Base-by-base conservation (phyloP, 2,113 vertebrate species). In the Grallaria varia region DNA sequence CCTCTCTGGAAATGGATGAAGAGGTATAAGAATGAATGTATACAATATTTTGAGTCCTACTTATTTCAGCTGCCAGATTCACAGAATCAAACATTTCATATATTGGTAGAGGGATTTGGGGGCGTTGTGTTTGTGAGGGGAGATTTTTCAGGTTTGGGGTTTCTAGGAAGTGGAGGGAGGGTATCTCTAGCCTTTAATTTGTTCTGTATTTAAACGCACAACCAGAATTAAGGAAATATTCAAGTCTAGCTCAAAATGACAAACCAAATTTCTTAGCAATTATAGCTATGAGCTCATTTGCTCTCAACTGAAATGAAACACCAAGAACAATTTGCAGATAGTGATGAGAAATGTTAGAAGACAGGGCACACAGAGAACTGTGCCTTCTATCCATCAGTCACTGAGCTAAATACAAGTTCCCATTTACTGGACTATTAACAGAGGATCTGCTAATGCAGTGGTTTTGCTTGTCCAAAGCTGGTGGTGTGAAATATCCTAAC, bases 81-180 rank as follows among this genome's bases (percentile, higher is more conserved):
- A 47, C 27, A 42, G 47, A 59, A 87, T 24, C 23, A 87, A 40
- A 30, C 1, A 27, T 28, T 67, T 58, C 23, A 45, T 39, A 63
- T 11, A 30, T 4, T 37, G 35, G 15, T 10, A 35, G 11, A 64
- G 18, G 23, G 3, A 2, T 13, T 33, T 22, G 9, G 4, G 6
- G 2, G 4, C 31, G 17, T 74, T 31, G 8, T 63, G 17, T 42
- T n/a, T 49, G 6, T 9, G 37, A 30, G 11, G 3, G 20, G 33
- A 14, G 4, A 1, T 3, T 44, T 79, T 69, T 59, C 6, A 47
- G 9, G 18, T 66, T 58, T 1, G 22, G 8, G 5, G 2, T 22
- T 80, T 80, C 49, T 74, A 28, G 5, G 3, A 5, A 8, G 2
- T 6, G 33, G 17, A 9, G 3, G 4, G 5, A 42, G 2, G 4